Percentiles rank a stretch among this genome's conserved stretches.
Conservation (phyloP, 2,888 invertebrate species). For the Scaptomyza flava region DNA sequence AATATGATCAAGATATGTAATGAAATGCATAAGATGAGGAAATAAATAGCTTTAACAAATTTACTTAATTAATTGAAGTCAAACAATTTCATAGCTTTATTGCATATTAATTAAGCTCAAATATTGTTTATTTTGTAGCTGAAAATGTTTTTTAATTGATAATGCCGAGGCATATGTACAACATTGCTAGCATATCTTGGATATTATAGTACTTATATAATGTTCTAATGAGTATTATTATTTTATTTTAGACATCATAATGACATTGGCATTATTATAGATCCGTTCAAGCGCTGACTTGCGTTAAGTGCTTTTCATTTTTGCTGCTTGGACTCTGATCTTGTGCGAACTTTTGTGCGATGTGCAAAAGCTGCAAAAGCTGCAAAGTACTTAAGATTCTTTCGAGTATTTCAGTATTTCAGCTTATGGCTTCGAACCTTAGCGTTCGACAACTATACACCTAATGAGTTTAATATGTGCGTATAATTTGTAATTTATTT, state of each 20-base stretch:
- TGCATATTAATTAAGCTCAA: not conserved
- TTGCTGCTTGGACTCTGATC: slow-evolving; percentile 12
- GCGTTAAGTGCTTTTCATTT: slow-evolving; percentile 22
- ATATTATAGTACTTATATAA: not conserved
- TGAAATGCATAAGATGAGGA: too few species aligned
- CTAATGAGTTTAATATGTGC: slow-evolving; percentile 46
- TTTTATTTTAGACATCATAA: not conserved
- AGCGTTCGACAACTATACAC: slow-evolving; percentile 45
- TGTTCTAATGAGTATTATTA: not conserved
- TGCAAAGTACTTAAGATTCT: slow-evolving; percentile 29
- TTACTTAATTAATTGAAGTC: not conserved
- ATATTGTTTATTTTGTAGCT: not conserved
- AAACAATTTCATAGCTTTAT: not conserved
- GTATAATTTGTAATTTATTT: too few species aligned
- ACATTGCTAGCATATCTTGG: not conserved
- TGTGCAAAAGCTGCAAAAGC: not conserved
- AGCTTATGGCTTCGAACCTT: slow-evolving; percentile 31
- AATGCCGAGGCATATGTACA: not conserved
- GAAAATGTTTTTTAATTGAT: not conserved
- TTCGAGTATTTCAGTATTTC: slow-evolving; percentile 20
- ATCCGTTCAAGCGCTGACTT: slow-evolving; percentile 22
- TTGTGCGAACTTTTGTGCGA: slow-evolving; percentile 9
- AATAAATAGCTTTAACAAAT: not conserved
- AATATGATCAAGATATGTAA: too few species aligned
- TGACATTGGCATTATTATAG: slow-evolving; percentile 3